These are phyloP conservation scores for Pristionchus exspectatus DNA, from an alignment of 2,888 invertebrate genomes.

Conservation along the genomic window DNA sequence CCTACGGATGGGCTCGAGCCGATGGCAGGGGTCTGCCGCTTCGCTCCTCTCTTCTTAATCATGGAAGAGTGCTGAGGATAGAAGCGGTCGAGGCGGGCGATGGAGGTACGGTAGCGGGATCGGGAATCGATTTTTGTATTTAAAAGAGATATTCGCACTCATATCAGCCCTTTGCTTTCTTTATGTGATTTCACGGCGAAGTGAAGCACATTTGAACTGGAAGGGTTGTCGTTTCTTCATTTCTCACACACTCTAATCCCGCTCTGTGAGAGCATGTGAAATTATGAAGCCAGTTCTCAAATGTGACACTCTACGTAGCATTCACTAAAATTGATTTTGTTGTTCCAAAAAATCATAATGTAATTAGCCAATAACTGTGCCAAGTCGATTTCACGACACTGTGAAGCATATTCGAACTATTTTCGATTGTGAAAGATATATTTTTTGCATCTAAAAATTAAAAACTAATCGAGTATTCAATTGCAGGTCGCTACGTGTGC, in stretches of 20 bases:
- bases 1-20: constrained; percentile 73
- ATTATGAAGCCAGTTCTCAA: too few relatives aligned
- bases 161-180: neutral
- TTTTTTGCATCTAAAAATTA: too few relatives aligned
- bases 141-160: neutral
- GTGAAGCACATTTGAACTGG: neutral
- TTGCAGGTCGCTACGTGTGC: constrained; percentile 69
- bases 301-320: too few relatives aligned
- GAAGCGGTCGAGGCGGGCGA: constrained; percentile 66
- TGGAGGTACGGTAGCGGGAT: constrained; percentile 39
- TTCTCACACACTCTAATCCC: too few relatives aligned
- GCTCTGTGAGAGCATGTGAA: too few relatives aligned
- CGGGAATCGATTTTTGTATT: neutral
- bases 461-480: neutral
- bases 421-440: neutral
- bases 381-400: too few relatives aligned
- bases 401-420: too few relatives aligned
- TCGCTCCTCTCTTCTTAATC: constrained; percentile 68
- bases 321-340: neutral
- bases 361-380: too few relatives aligned
- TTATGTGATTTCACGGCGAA: neutral
- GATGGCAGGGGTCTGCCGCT: constrained; percentile 71
- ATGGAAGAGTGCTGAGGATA: constrained; percentile 75
- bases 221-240: too few relatives aligned
- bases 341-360: too few relatives aligned